Evolutionary conservation across 2,888 invertebrate species (phyloP).

Genomic region (Ectemnius lituratus): DNA sequence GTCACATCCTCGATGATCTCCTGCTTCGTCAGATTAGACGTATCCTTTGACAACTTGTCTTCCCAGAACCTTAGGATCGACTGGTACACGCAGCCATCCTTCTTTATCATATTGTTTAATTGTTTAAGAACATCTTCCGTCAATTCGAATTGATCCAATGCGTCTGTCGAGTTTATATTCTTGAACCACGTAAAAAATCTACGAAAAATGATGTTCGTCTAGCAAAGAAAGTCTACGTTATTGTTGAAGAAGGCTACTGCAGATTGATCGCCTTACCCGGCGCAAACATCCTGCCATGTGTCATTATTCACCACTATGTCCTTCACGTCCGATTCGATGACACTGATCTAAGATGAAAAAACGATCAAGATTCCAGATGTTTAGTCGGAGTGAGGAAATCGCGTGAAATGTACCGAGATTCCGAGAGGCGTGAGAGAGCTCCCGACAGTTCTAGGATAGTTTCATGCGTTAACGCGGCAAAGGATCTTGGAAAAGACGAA

Average conservation of each 20-base stretch:
- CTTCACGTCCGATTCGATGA: constrained; percentile 67
- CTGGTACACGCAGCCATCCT: constrained; percentile 72
- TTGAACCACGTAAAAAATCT: constrained; percentile 74
- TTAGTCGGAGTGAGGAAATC: too few relatives aligned
- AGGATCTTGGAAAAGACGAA: constrained; percentile 52
- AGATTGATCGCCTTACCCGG: constrained; percentile 65
- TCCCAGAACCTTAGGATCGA: constrained; percentile 73
- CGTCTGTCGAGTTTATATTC: constrained; percentile 44
- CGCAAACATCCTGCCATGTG: constrained; percentile 74
- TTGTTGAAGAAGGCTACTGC: not conserved
- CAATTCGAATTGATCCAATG: constrained; percentile 49
- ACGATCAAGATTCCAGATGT: constrained; percentile 1
- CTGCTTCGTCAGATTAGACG: constrained; percentile 60
- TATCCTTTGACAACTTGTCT: constrained; percentile 39
- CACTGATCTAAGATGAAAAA: constrained; percentile 64
- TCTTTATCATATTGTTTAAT: constrained; percentile 60
- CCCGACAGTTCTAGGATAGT: constrained; percentile 20
- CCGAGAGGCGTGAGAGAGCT: constrained; percentile 15
- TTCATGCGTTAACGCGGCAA: constrained; percentile 47
- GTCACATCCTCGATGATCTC: constrained; percentile 66
- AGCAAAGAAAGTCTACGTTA: not conserved
- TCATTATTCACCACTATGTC: constrained; percentile 66
- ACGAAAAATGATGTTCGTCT: not conserved
- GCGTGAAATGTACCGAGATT: constrained; percentile 10
- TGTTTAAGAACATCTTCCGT: constrained; percentile 51